Base-by-base conservation (phyloP, 1,140 invertebrate species). In the Tetramorium parvispinum region DNA sequence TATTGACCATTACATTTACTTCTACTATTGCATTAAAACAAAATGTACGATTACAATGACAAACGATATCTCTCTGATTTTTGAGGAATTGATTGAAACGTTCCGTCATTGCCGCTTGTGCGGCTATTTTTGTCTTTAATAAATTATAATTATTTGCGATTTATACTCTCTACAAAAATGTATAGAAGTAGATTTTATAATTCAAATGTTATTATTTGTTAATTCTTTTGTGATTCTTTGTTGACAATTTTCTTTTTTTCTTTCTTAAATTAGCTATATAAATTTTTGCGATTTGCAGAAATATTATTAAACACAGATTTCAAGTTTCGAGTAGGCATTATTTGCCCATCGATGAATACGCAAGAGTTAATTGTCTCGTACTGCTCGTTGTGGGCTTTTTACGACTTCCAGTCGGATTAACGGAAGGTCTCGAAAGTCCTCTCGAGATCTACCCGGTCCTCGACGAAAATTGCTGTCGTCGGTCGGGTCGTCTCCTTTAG, bases 391-490 rank as follows among this genome's bases (percentile, higher is more conserved):
- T 32, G 43, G 27, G 61, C 82, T 85, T 79, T 55, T 85, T 66
- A 78, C 37, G n/a, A 79, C 37, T 85, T 65, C 13, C 49, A 59
- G 59, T 27, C 21, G 75, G 49, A 85, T 85, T 46, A 85, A 85
- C 57, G 59, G 46, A 61, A 46, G 13, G 37, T 37, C 53, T 66
- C 16, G 21, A 43, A 78, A 66, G 59, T 51, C 61, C 32, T 63
- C 82, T 76, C 46, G 46, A 66, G 21, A 46, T 68, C 63, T 18
- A 13, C 32, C 27, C 6, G 40, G 37, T 16, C 13, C 83, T 85
- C 51, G 76, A 81, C 40, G 76, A 86, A 81, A 86, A 86, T 86
- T 81, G 61, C 61, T 65, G 51, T 81, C 76, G 83, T 86, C 55
- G 75, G 16, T 16, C 51, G 24, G 70, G 21, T 57, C 85, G 51